Evolutionary conservation across 2,113 vertebrate species (phyloP).

Genomic region (Oncorhynchus masou): DNA sequence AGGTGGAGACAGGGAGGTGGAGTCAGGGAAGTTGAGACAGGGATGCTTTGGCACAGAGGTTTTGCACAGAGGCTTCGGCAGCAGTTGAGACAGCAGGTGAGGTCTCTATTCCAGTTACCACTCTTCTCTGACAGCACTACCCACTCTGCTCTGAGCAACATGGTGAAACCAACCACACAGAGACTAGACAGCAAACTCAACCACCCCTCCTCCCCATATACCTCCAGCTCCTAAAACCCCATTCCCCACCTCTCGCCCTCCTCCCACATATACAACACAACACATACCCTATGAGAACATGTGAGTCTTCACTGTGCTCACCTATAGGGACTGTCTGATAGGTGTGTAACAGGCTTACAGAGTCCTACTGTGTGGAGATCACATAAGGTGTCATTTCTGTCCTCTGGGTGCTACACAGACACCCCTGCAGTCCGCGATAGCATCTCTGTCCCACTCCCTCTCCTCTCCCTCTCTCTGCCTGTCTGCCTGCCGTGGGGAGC

Average conservation of each 20-base stretch:
- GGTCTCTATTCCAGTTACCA: background rate
- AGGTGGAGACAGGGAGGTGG: background rate
- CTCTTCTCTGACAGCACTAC: background rate
- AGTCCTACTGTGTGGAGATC: conserved; percentile 18
- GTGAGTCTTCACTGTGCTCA: background rate
- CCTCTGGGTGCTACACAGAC: background rate
- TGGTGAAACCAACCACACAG: background rate
- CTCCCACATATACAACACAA: background rate
- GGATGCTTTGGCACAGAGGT: background rate
- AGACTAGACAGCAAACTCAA: background rate
- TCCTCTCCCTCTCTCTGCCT: conserved; percentile 28
- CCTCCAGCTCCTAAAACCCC: background rate
- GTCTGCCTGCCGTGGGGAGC: background rate
- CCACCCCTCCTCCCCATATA: background rate
- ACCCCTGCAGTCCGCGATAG: background rate
- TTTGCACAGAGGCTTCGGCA: background rate
- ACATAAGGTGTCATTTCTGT: background rate
- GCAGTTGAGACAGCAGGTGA: background rate
- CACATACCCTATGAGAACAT: background rate
- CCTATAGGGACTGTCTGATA: background rate
- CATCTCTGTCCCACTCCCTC: background rate
- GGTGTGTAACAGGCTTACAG: background rate
- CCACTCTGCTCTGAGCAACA: background rate
- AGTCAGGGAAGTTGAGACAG: background rate
- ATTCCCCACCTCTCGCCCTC: background rate